phyloP scores from a whole-genome alignment of 2,888 invertebrate genomes.

The Lithophane leautieri region DNA sequence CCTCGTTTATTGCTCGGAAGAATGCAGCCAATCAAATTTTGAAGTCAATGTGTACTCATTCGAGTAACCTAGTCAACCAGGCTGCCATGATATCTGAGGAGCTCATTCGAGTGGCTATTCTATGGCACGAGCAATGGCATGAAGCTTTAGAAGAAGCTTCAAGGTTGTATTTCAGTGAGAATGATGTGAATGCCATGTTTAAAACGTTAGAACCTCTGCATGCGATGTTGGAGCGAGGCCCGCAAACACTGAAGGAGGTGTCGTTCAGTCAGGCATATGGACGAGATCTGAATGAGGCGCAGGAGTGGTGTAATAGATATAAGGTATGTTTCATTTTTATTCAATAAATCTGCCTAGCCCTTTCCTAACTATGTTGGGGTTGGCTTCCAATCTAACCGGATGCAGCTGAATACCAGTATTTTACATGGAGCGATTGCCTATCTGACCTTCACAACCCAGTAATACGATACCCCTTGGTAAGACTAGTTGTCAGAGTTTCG shows the following conservation, averaged over 20 bases:
- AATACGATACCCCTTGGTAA: too few species aligned
- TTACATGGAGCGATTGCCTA: too few species aligned
- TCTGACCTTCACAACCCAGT: too few species aligned
- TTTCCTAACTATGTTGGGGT: too few species aligned
- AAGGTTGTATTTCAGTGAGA: conserved; percentile 97
- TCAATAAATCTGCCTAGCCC: too few species aligned
- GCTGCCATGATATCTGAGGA: conserved; percentile 99
- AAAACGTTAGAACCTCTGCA: conserved; percentile 98
- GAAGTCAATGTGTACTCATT: conserved; percentile 98
- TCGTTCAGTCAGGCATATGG: conserved; percentile 99
- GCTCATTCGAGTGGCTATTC: conserved; percentile 98
- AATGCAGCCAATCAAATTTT: conserved; percentile 98
- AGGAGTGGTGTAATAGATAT: conserved; percentile 98
- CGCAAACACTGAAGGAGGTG: conserved; percentile 98
- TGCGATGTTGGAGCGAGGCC: conserved; percentile 97
- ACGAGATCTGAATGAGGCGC: conserved; percentile 97
- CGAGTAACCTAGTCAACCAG: conserved; percentile 97
- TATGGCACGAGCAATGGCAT: conserved; percentile 99
- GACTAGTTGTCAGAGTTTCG: too few species aligned
- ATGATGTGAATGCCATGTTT: conserved; percentile 99
- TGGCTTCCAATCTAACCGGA: too few species aligned
- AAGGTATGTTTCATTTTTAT: conserved; percentile 87
- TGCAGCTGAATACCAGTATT: too few species aligned
- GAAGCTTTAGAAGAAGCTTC: conserved; percentile 99
- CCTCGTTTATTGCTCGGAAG: conserved; percentile 95